Conservation (phyloP, 2,888 invertebrate genomes). For the Eilema depressum region DNA sequence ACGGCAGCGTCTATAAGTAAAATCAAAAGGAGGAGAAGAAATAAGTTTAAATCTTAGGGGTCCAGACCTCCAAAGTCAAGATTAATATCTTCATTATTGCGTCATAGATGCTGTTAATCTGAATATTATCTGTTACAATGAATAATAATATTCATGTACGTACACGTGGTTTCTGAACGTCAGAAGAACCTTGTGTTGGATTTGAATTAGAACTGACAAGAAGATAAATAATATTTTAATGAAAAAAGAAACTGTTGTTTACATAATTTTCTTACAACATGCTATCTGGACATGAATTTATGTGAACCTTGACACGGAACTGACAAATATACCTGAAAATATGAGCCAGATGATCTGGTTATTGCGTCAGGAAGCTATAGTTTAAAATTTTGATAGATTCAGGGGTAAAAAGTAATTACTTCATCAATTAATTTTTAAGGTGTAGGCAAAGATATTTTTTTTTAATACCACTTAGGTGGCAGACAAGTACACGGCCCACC, state of each 20-base stretch:
- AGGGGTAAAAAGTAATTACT: not conserved
- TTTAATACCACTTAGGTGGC: too few species aligned
- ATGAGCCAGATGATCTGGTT: not conserved
- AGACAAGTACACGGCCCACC: too few species aligned
- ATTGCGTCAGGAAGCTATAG: not conserved
- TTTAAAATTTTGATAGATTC: not conserved
- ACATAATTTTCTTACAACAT: not conserved
- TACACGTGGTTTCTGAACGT: not conserved
- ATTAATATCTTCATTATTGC: too few species aligned
- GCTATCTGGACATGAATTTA: not conserved
- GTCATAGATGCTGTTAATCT: too few species aligned
- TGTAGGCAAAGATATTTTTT: not conserved
- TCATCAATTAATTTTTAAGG: not conserved
- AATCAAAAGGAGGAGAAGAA: too few species aligned
- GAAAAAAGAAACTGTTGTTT: constrained; percentile 9
- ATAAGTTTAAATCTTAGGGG: too few species aligned
- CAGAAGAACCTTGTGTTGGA: not conserved
- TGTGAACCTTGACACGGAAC: constrained; percentile 5
- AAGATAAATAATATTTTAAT: constrained; percentile 4
- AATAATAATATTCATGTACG: not conserved
- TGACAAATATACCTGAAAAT: constrained; percentile 7
- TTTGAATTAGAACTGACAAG: constrained; percentile 1
- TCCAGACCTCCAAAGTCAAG: too few species aligned
- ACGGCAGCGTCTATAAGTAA: too few species aligned
- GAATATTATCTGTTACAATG: too few species aligned